Evolutionary conservation across 2,113 vertebrate genomes (phyloP).

Genomic region (Oryzias melastigma): DNA sequence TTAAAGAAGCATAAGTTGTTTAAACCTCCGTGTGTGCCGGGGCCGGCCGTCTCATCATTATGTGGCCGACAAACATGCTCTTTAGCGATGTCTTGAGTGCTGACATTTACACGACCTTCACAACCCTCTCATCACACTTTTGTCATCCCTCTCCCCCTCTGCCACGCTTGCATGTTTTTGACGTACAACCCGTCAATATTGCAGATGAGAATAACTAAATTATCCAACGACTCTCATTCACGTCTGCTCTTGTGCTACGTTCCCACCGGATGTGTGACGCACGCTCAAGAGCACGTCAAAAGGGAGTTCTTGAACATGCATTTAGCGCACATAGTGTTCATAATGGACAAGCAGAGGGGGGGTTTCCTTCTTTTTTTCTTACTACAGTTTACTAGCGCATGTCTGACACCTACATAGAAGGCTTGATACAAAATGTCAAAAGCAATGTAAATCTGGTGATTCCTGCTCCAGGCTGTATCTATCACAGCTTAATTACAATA

Average conservation of each 20-base stretch:
- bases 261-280: too few species aligned
- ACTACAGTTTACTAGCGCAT: too few species aligned
- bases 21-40: constrained; percentile 1
- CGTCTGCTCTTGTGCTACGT: neutral
- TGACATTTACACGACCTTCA: constrained; percentile 71
- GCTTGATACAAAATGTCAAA: too few species aligned
- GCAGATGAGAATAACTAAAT: neutral
- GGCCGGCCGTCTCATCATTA: constrained; percentile 41
- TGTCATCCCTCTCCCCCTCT: constrained; percentile 5
- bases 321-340: too few species aligned
- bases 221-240: constrained; percentile 14
- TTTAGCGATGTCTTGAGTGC: constrained; percentile 49
- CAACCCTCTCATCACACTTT: constrained; percentile 30
- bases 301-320: too few species aligned
- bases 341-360: too few species aligned
- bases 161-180: neutral
- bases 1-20: neutral
- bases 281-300: too few species aligned
- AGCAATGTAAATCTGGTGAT: too few species aligned
- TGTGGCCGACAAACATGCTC: constrained; percentile 58
- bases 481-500: too few species aligned
- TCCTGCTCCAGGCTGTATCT: too few species aligned
- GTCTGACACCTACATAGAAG: too few species aligned
- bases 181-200: constrained; percentile 1
- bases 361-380: too few species aligned